Conservation (phyloP, 1,140 invertebrate species). For the Camponotus pennsylvanicus region DNA sequence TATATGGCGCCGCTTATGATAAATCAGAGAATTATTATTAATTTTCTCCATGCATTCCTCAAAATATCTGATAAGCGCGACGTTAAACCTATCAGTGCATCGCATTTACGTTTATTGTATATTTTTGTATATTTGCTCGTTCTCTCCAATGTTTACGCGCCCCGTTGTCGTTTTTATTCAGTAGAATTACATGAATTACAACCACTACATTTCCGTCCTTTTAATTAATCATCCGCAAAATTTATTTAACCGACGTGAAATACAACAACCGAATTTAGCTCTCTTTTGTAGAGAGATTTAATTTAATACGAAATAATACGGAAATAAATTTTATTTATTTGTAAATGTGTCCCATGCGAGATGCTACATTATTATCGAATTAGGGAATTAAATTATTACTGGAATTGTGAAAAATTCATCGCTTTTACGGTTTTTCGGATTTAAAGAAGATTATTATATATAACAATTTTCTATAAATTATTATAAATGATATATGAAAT, state of each 20-base stretch:
- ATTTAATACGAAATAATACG: conserved; percentile 54
- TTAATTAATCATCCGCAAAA: conserved; percentile 49
- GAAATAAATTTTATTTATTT: conserved; percentile 38
- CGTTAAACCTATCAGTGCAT: neutral
- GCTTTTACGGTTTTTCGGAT: neutral
- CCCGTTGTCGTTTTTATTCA: conserved; percentile 24
- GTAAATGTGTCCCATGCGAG: neutral
- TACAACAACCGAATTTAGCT: conserved; percentile 30
- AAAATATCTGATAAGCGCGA: conserved; percentile 46
- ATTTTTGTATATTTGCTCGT: conserved; percentile 30
- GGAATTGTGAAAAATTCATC: neutral
- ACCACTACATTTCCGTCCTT: conserved; percentile 37
- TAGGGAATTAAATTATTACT: conserved; percentile 40
- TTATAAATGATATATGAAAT: neutral
- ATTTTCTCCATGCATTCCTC: neutral
- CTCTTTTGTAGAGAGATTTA: conserved; percentile 15
- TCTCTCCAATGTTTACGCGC: conserved; percentile 10
- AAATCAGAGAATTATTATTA: conserved; percentile 28
- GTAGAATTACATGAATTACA: conserved; percentile 6
- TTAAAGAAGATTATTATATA: neutral
- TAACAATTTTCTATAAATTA: conserved; percentile 1
- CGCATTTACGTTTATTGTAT: conserved; percentile 8
- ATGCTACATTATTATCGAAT: conserved; percentile 34
- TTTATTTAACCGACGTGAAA: conserved; percentile 46
- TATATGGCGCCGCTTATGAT: neutral